Evolutionary conservation across 2,797 vertebrate genomes (phyloP), one percentile per base, ranked within the genome.

Genomic region (Emys orbicularis): DNA sequence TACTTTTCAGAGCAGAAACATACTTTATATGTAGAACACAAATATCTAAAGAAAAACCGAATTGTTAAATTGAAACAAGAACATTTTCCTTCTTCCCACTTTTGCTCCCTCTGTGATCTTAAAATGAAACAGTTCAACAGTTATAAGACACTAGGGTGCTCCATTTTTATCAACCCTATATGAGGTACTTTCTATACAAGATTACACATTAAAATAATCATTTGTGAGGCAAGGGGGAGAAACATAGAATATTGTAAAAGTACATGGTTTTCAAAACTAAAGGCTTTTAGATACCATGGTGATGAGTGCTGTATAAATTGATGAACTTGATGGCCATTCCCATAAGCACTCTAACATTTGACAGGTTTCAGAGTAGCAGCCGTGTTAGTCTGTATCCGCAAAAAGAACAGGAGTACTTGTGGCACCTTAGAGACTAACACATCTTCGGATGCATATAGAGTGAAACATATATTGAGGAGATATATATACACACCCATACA

Each of bases 241-340:
- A 86, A 21, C 29, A 29, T 13, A 13, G 8, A 47, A 23, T 74
- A 3, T 5, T 31, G 4, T 50, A 37, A 2, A 85, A 86, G 18
- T 21, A 8, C 0, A 0, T 27, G 52, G 31, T 49, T 84, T 1
- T 1, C 59, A 21, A 5, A 86, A n/a, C 59, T 89, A 34, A 8
- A 29, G 13, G 31, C 81, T 83, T 50, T 74, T 86, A 37, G 16
- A 2, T 89, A 47, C 81, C 37, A 56, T 54, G n/a, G 50, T 25
- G 8, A 23, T 49, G 18, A 76, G 13, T 44, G 47, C 19, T 12
- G 29, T 41, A 31, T 50, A 52, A 57, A 81, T 87, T 29, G 81
- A 65, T 74, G 34, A 2, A 19, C 2, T 0, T 37, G 25, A 53
- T 47, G 84, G 2, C 6, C 4, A 11, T 31, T 77, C 12, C 44